A percentile compares a stretch with the other conserved stretches of the same genome.
These are phyloP conservation scores for Phoxinus phoxinus DNA, from an alignment of 2,113 vertebrate genomes.

Conservation along the genomic window DNA sequence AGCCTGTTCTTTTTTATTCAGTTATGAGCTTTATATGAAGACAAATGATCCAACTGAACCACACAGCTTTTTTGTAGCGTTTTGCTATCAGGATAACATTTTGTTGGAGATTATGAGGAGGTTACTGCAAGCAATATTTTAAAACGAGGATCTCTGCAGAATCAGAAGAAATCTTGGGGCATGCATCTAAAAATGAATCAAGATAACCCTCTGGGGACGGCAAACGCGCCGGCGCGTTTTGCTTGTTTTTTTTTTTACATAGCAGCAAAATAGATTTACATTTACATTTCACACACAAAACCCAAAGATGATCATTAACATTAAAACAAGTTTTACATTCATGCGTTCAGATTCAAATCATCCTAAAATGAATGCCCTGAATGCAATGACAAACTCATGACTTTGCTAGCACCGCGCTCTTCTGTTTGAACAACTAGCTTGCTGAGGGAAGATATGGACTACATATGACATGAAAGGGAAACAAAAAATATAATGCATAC, in stretches of 20 bases:
- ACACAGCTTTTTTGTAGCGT: not conserved
- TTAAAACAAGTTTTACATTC: not conserved
- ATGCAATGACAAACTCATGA: not conserved
- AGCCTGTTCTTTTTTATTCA: not conserved
- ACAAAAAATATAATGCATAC: not conserved
- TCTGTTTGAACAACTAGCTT: not conserved
- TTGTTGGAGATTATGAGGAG: not conserved
- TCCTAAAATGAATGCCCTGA: not conserved
- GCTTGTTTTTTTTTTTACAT: too few relatives aligned
- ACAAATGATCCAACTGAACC: not conserved
- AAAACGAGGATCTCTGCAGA: not conserved
- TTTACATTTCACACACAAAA: not conserved
- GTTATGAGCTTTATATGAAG: not conserved
- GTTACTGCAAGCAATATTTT: not conserved
- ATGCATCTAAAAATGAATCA: not conserved
- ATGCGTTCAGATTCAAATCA: not conserved
- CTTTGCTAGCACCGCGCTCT: not conserved
- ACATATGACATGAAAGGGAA: not conserved
- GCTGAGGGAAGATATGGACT: not conserved
- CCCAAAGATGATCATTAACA: not conserved
- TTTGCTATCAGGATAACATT: not conserved
- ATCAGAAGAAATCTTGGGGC: not conserved
- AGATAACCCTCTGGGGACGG: too few relatives aligned
- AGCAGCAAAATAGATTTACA: too few relatives aligned
- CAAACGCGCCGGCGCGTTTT: too few relatives aligned